Evolutionary conservation across 2,888 invertebrate genomes (phyloP).

Genomic region (Ectropis crepuscularia): DNA sequence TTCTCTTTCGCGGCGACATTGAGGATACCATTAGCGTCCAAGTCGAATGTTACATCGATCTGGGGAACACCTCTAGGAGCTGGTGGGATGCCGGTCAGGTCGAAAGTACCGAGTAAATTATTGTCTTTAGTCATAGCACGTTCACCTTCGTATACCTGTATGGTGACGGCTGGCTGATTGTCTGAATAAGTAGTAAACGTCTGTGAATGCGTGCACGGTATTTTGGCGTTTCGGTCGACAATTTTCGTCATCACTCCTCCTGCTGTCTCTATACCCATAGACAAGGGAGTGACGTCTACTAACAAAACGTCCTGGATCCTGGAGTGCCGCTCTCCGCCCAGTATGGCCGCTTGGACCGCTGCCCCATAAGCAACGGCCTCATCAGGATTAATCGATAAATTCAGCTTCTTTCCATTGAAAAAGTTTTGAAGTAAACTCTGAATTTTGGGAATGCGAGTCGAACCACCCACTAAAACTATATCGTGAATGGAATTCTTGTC

Average conservation of each 20-base stretch:
- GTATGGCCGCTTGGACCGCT: slow-evolving; percentile 89
- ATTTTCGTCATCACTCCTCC: slow-evolving; percentile 91
- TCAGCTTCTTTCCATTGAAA: slow-evolving; percentile 89
- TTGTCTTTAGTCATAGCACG: slow-evolving; percentile 92
- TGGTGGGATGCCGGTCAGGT: slow-evolving; percentile 87
- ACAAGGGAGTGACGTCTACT: slow-evolving; percentile 86
- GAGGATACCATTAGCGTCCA: slow-evolving; percentile 91
- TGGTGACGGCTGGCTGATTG: slow-evolving; percentile 90
- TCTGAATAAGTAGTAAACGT: slow-evolving; percentile 92
- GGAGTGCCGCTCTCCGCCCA: slow-evolving; percentile 89
- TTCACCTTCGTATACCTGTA: slow-evolving; percentile 91
- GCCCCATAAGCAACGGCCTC: slow-evolving; percentile 93
- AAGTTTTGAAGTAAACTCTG: slow-evolving; percentile 89
- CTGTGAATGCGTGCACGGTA: slow-evolving; percentile 89
- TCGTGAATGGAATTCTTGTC: slow-evolving; percentile 90
- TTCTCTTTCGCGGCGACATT: slow-evolving; percentile 92
- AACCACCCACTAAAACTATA: slow-evolving; percentile 92
- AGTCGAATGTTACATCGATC: slow-evolving; percentile 89
- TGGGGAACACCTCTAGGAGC: slow-evolving; percentile 88
- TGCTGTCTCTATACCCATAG: slow-evolving; percentile 91
- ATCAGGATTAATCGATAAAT: slow-evolving; percentile 91
- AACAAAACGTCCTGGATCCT: slow-evolving; percentile 88
- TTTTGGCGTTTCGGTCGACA: slow-evolving; percentile 88
- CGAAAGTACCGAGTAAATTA: slow-evolving; percentile 87
- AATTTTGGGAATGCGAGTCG: slow-evolving; percentile 92